Percentiles rank a stretch among this genome's conserved stretches.
These are phyloP conservation scores for Scolanthus callimorphus DNA, from an alignment of 92 coral and sea anemone genomes.

Conservation along the genomic window DNA sequence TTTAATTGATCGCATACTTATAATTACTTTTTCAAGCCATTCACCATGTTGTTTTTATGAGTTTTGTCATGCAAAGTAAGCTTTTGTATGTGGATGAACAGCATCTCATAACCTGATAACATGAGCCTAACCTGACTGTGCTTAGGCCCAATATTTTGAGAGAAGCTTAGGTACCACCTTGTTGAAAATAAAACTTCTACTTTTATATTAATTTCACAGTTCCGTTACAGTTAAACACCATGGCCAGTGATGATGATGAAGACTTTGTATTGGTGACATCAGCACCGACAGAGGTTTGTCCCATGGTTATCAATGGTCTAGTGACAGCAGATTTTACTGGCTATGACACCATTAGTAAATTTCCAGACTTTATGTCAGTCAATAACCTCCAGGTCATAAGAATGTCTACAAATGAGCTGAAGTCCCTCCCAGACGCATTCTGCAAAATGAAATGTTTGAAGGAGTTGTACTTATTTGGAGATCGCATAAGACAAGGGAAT, in stretches of 20 bases:
- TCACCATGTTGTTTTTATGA: too few species aligned
- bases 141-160: too few species aligned
- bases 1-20: too few species aligned
- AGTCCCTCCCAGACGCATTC: constrained; percentile 43
- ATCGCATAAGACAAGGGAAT: constrained; percentile 22
- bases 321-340: constrained; percentile 57
- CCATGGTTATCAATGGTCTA: constrained; percentile 41
- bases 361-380: constrained; percentile 44
- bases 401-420: constrained; percentile 61
- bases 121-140: too few species aligned
- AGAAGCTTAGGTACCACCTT: too few species aligned
- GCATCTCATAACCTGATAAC: too few species aligned
- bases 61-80: too few species aligned
- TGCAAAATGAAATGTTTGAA: constrained; percentile 47
- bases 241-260: too few species aligned
- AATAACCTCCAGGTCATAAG: constrained; percentile 60
- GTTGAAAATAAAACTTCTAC: too few species aligned
- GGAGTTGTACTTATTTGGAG: constrained; percentile 52
- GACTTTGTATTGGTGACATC: constrained; percentile 47
- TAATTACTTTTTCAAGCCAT: too few species aligned
- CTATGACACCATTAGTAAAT: constrained; percentile 54
- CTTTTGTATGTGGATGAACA: too few species aligned
- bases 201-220: not conserved
- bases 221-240: not conserved
- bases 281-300: constrained; percentile 39